Evolutionary conservation across 2,113 vertebrate genomes (phyloP), one percentile per base, ranked within the genome.

Genomic region (Trematomus loennbergii): DNA sequence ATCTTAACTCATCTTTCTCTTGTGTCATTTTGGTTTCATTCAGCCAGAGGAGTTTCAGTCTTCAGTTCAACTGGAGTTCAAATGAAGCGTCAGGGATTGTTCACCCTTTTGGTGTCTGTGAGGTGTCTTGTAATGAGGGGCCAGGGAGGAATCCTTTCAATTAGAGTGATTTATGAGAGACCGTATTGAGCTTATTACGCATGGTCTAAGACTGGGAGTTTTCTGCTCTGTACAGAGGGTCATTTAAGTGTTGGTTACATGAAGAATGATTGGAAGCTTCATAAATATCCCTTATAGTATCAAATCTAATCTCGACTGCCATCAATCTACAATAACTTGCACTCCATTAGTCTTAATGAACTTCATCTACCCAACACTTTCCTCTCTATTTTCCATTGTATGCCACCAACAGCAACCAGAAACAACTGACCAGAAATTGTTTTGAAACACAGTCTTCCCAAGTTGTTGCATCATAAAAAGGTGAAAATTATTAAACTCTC

Each of bases 91-190:
- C 86, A 81, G 94, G 95, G 93, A 81, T 94, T 93, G 95, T 96
- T 93, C 96, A 93, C 93, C 96, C 89, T 92, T 82, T 83, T 76
- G 22, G 50, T 95, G 95, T 96, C 94, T 96, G 93, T 53, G 94
- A 95, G 95, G 96, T 95, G 95, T 96, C 96, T 96, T 96, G 94
- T 95, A 95, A 97, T 96, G 96, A 96, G 96, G 93, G 93, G 96
- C 96, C 95, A 96, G 94, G 95, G 91, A 92, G 96, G 95, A 95
- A 96, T 94, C 96, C 96, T 91, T 95, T 97, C 96, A 98, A 97
- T 98, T 98, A 98, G 95, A 96, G 96, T 97, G 97, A 98, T 98
- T 97, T 96, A 98, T 97, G 96, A 95, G 94, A 94, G 93, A 97
- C 95, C 96, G 96, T 95, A 96, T 89, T 90, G 88, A 85, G 90